Conservation (phyloP, 2,888 invertebrate species). For the Drosophila mercatorum region DNA sequence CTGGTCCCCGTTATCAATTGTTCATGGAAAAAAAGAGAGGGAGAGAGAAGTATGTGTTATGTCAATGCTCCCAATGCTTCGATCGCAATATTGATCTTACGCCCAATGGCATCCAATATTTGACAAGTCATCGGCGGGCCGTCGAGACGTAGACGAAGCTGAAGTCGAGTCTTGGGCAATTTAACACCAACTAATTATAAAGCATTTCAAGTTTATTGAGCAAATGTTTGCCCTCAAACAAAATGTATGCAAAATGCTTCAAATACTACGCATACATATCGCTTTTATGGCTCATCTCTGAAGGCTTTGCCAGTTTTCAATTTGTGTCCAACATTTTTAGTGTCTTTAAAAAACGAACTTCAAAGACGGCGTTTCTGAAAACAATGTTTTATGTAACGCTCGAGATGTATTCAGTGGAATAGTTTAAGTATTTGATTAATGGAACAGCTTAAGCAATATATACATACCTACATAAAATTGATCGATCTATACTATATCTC, state of each 20-base stretch:
- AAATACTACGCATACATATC: conserved; percentile 49
- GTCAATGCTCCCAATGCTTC: conserved; percentile 52
- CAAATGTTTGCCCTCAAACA: conserved; percentile 69
- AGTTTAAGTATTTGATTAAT: not conserved
- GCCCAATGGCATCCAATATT: conserved; percentile 51
- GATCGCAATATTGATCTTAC: conserved; percentile 41
- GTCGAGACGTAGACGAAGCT: conserved; percentile 11
- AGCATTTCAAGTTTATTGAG: conserved; percentile 59
- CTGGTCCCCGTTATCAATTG: conserved; percentile 34
- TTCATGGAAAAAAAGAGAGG: not conserved
- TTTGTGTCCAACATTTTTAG: conserved; percentile 1
- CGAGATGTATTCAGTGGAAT: conserved; percentile 10
- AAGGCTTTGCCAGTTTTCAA: conserved; percentile 17
- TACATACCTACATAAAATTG: too few species aligned
- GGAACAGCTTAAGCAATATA: not conserved
- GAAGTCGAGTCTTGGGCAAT: conserved; percentile 24
- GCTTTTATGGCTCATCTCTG: conserved; percentile 30
- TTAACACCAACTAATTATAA: conserved; percentile 72
- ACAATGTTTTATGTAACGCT: conserved; percentile 3
- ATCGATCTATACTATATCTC: too few species aligned
- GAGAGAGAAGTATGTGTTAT: conserved; percentile 29
- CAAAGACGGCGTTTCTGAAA: conserved; percentile 12
- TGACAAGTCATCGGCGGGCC: conserved; percentile 52
- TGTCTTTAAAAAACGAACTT: conserved; percentile 20
- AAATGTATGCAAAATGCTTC: conserved; percentile 61